Conservation (phyloP, 2,888 invertebrate genomes). For the Melipona beecheii region DNA sequence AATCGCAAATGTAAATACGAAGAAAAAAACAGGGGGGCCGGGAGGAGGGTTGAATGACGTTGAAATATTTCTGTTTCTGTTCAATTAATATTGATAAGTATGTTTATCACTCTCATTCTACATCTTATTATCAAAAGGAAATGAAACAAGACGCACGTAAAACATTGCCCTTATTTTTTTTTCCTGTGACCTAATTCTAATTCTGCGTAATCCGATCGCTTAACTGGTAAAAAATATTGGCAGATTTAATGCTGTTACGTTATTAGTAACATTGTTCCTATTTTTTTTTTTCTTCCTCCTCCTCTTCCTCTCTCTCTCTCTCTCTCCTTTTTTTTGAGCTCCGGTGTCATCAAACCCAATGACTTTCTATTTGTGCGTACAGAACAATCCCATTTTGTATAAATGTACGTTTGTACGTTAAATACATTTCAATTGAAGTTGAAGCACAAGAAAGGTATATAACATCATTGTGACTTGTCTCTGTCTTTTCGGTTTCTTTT, state of each 20-base stretch:
- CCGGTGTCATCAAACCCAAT: slow-evolving; percentile 41
- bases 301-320: background rate
- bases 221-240: slow-evolving; percentile 72
- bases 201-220: slow-evolving; percentile 57
- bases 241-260: slow-evolving; percentile 69
- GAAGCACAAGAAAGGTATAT: slow-evolving; percentile 32
- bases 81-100: slow-evolving; percentile 47
- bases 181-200: slow-evolving; percentile 59
- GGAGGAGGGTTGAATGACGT: slow-evolving; percentile 21
- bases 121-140: slow-evolving; percentile 48
- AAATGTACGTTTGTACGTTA: slow-evolving; percentile 25
- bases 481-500: background rate
- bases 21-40: background rate
- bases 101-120: slow-evolving; percentile 60
- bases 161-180: slow-evolving; percentile 34
- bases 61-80: slow-evolving; percentile 31
- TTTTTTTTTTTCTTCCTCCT: slow-evolving; percentile 26
- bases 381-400: slow-evolving; percentile 43
- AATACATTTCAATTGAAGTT: slow-evolving; percentile 44
- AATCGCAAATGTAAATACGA: slow-evolving; percentile 17
- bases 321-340: slow-evolving; percentile 59
- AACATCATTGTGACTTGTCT: background rate
- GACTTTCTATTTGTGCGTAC: slow-evolving; percentile 62
- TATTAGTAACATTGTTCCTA: slow-evolving; percentile 59
- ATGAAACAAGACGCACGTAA: slow-evolving; percentile 40